Conservation (phyloP, 2,888 invertebrate genomes). For the Melipona bicolor region DNA sequence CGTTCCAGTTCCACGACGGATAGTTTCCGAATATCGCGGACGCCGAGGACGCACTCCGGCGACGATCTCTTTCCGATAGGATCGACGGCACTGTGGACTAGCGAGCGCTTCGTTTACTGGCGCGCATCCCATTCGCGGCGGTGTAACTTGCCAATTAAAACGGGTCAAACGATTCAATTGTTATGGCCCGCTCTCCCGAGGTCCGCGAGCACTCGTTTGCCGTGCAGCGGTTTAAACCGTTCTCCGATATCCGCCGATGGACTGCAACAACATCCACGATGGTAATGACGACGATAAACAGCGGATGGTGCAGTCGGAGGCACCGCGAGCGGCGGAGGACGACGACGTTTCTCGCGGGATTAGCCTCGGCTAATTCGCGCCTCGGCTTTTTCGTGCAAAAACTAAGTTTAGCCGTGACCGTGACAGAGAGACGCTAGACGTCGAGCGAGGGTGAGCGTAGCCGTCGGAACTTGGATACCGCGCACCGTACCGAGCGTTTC, state of each 20-base stretch:
- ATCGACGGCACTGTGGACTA: neutral
- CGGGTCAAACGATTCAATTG: conserved; percentile 77
- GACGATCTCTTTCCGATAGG: neutral
- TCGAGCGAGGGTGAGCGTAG: neutral
- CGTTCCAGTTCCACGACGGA: neutral
- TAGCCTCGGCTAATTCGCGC: neutral
- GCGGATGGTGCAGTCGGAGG: no score
- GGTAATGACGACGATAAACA: no score
- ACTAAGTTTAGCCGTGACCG: neutral
- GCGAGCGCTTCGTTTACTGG: conserved; percentile 35
- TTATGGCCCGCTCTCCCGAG: conserved; percentile 8
- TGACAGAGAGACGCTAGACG: no score
- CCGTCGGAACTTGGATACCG: neutral
- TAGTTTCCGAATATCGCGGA: neutral
- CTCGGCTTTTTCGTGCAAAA: neutral
- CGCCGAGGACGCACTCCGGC: neutral
- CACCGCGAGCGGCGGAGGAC: no score
- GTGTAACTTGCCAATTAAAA: conserved; percentile 72
- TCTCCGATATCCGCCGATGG: conserved; percentile 3
- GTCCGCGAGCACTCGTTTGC: conserved; percentile 31
- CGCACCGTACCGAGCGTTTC: neutral
- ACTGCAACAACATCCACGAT: neutral
- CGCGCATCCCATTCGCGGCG: conserved; percentile 45
- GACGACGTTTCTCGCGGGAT: neutral
- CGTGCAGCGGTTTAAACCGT: conserved; percentile 16